Evolutionary conservation across 2,797 vertebrate species (phyloP), one percentile per base, ranked within the genome.

Genomic region (Channallabes apus): DNA sequence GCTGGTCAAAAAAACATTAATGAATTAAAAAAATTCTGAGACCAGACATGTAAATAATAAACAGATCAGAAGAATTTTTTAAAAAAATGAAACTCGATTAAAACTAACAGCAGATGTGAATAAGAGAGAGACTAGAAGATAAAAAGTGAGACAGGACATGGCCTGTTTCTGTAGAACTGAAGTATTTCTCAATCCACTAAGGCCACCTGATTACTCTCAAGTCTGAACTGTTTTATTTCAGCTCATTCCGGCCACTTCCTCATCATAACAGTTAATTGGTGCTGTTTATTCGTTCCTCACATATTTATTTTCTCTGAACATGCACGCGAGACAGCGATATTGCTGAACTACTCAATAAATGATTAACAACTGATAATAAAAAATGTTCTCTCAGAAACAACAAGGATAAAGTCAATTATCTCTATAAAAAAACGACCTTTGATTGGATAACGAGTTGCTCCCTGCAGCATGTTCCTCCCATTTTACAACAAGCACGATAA

Each of bases 351-450:
- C 3, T 78, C 4, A 29, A 20, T 9, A 41, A 41, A 69, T 61
- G 2, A 69, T 76, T 76, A 76, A 76, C 73, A 20, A 32, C 7
- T 0, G 6, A 22, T 32, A 20, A 59, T 35, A 77, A 56, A 77
- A 77, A 58, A 35, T 2, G 18, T 61, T 1, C 20, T 51, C 8
- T 15, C 32, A 27, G 71, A 77, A 20, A 4, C 24, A 27, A 38
- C 54, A 0, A 59, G 3, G 35, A 79, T 29, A 61, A 15, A 61
- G 11, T 71, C 14, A 46, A 79, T 41, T 20, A 51, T 11, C 27
- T 24, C 54, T 41, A 15, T 79, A 61, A 79, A 77, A 58, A 27
- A 58, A n/a, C 27, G 82, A 78, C 62, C 46, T 78, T 68, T 59
- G 82, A 56, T 79, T 62, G 56, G 75, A 1, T 32, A 3, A 3